Evolutionary conservation across 2,113 vertebrate genomes (phyloP).

Genomic region (Nothobranchius kuhntae): DNA sequence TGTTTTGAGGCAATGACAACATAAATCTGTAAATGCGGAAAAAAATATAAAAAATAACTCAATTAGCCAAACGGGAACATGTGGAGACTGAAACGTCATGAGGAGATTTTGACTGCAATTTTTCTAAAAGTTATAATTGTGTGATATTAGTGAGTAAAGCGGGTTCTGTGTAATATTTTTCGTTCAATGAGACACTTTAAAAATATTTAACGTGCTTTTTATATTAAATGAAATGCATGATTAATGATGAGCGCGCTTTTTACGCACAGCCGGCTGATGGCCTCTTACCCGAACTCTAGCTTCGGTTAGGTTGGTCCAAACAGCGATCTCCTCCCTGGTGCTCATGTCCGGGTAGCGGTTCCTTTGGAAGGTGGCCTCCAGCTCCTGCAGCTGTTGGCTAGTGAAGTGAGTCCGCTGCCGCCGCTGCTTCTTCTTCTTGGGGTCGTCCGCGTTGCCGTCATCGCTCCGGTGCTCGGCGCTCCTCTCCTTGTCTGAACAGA

Average conservation of each 20-base stretch:
- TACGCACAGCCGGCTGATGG: constrained; percentile 30
- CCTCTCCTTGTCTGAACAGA: constrained; percentile 86
- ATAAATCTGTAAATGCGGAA: too few relatives aligned
- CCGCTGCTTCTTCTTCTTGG: constrained; percentile 96
- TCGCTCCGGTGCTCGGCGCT: constrained; percentile 83
- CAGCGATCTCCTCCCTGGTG: constrained; percentile 97
- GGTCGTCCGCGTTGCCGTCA: constrained; percentile 87
- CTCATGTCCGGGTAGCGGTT: constrained; percentile 99
- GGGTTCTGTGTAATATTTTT: too few relatives aligned
- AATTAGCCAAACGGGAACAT: too few relatives aligned
- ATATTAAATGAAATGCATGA: background rate
- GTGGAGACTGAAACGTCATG: too few relatives aligned
- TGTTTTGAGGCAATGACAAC: too few relatives aligned
- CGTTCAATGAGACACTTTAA: too few relatives aligned
- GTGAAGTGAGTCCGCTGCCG: constrained; percentile 97
- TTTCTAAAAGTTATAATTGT: too few relatives aligned
- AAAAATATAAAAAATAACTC: too few relatives aligned
- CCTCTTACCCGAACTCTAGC: constrained; percentile 92
- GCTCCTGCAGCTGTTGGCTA: constrained; percentile 97
- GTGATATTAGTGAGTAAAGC: too few relatives aligned
- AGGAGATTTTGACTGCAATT: too few relatives aligned
- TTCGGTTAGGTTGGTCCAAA: constrained; percentile 99
- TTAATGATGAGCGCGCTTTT: background rate
- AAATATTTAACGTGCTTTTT: too few relatives aligned
- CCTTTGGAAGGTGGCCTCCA: constrained; percentile 96